These are phyloP conservation scores for Hirtodrosophila confusa DNA, from an alignment of 2,888 invertebrate species.

Conservation along the genomic window DNA sequence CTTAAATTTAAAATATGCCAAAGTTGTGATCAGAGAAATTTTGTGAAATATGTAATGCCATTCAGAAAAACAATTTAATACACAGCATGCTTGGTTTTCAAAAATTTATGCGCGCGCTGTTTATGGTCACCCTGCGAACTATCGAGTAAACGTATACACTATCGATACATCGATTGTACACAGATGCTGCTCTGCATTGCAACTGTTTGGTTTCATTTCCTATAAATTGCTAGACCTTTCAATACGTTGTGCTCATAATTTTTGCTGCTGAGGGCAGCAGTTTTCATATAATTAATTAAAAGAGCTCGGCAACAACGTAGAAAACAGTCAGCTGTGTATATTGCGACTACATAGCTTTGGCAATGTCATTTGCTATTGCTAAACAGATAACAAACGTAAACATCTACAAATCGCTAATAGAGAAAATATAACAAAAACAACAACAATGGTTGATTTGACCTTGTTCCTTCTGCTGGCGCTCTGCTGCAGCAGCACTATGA, in stretches of 20 bases:
- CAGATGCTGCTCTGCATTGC: constrained; percentile 1
- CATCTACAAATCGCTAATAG: constrained; percentile 1
- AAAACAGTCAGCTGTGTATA: background rate
- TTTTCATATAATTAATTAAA: constrained; percentile 1
- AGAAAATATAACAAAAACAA: constrained; percentile 1
- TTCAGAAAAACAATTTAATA: background rate
- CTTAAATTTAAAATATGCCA: background rate
- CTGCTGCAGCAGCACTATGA: constrained; percentile 16
- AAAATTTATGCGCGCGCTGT: constrained; percentile 1
- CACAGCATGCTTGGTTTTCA: constrained; percentile 2
- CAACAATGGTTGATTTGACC: constrained; percentile 40
- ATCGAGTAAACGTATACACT: constrained; percentile 7
- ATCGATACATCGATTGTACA: constrained; percentile 12
- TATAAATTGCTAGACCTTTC: constrained; percentile 61
- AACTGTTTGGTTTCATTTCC: constrained; percentile 33
- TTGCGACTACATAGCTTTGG: constrained; percentile 1
- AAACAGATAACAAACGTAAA: constrained; percentile 15
- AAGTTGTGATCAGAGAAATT: background rate
- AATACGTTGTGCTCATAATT: constrained; percentile 24
- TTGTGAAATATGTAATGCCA: background rate
- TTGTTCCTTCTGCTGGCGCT: constrained; percentile 37
- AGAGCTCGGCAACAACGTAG: background rate
- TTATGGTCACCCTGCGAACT: constrained; percentile 26
- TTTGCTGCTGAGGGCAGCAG: constrained; percentile 15
- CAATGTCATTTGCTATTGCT: constrained; percentile 30